phyloP scores from a whole-genome alignment of 2,888 invertebrate genomes.

The Aleiodes testaceus region DNA sequence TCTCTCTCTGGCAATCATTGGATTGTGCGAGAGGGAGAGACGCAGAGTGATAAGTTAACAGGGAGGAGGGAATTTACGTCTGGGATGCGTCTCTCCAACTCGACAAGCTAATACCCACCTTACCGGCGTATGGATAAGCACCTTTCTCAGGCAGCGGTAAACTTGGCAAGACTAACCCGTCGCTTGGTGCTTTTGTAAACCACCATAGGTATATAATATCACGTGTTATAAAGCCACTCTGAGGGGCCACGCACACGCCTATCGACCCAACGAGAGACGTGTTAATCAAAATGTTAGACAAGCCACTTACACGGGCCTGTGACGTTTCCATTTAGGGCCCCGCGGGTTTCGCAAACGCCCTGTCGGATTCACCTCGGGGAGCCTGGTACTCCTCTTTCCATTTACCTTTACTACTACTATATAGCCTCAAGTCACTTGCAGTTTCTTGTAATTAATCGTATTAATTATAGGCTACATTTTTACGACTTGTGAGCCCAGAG shows the following conservation, averaged over 20 bases:
- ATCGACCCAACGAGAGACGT: conserved; percentile 61
- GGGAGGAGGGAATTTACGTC: conserved; percentile 23
- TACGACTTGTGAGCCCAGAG: no score
- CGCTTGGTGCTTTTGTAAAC: conserved; percentile 13
- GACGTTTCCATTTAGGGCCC: conserved; percentile 71
- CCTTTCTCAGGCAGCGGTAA: conserved; percentile 51
- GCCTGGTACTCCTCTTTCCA: conserved; percentile 42
- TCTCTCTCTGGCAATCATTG: neutral
- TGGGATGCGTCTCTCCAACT: conserved; percentile 55
- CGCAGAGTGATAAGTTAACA: conserved; percentile 58
- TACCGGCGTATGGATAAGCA: conserved; percentile 52
- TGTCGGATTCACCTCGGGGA: conserved; percentile 46
- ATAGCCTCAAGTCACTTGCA: conserved; percentile 26
- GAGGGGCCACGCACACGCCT: conserved; percentile 33
- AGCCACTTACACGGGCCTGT: conserved; percentile 71
- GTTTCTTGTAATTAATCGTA: conserved; percentile 29
- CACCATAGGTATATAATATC: conserved; percentile 34
- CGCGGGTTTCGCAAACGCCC: conserved; percentile 50
- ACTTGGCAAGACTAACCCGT: conserved; percentile 20
- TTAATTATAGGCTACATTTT: neutral
- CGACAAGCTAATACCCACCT: conserved; percentile 71
- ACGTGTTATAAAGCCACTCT: conserved; percentile 30
- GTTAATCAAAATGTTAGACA: conserved; percentile 73
- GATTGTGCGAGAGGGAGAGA: neutral
- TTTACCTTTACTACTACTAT: neutral